Evolutionary conservation across 2,113 vertebrate genomes (phyloP), one percentile per base, ranked within the genome.

Genomic region (Empidonax alnorum): DNA sequence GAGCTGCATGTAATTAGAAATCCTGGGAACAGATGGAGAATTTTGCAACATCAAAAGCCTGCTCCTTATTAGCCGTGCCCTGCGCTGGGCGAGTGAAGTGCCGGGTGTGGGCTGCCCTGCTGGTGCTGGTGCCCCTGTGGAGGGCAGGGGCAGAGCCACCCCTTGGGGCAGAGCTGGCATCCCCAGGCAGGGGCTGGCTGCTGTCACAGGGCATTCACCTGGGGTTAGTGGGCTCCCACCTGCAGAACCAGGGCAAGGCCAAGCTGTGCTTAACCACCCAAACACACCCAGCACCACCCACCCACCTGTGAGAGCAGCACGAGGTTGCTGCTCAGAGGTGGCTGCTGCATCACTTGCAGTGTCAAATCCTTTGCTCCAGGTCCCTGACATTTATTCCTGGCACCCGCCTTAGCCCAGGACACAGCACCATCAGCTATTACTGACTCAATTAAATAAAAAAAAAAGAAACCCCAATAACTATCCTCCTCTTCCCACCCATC

Each of bases 11-110:
- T 83, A 63, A 95, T 94, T 91, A 88, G 68, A 84, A 85, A 84
- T 63, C 72, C 59, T 56, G 81, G 20, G 79, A 95, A 84, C 95
- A 97, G 96, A 95, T 96, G 97, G 96, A 82, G 91, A 92, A 79
- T 78, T 91, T 52, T 87, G 84, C 91, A 71, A 35, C 79, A 90
- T 79, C 82, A 76, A 71, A 96, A 66, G 72, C 69, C 39, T 33
- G 42, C 78, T 93, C 79, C n/a, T 74, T 81, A 69, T 78, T 52
- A 75, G 86, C 78, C 0, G 0, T 46, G 63, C 15, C 75, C 35
- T 14, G 52, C 7, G 16, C 78, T 6, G 46, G 19, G 62, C 39
- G 2, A 4, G 66, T 0, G 8, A 8, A 19, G 61, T 24, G 2
- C 39, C 39, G 6, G 72, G 58, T 59, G 1, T 0, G 68, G 9